Base-by-base conservation (phyloP, 2,113 vertebrate genomes). In the Talpa occidentalis region DNA sequence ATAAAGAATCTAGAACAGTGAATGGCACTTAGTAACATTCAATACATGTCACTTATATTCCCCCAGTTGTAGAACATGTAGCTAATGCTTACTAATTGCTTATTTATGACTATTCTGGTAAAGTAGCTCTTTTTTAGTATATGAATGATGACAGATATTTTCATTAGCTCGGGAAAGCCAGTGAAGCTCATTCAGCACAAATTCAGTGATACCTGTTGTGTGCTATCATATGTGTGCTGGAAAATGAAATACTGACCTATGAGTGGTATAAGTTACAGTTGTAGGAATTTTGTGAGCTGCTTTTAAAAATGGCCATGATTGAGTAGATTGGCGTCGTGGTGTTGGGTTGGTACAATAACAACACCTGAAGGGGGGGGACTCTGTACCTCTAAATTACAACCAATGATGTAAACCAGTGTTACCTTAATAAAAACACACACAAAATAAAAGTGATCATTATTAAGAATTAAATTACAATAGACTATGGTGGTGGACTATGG, bases 101-200 rank as follows among this genome's bases (percentile, higher is more conserved):
- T 86, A 37, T 44, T 76, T 40, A 52, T 74, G 44, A 88, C 35
- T 59, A 59, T 67, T 78, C 42, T 82, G 32, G 21, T 44, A 24
- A 87, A 4, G 69, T 5, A 74, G 59, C 95, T 6, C n/a, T 80
- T 88, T 89, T 59, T 47, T 67, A 76, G 32, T 93, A 77, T 87
- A 49, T 47, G 30, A 94, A 44, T 49, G n/a, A 40, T 42, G 54
- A 87, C 2, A 35, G 15, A 4, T 37, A 52, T 70, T 81, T 93
- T 92, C 40, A 73, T 54, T 77, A 49, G 19, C 64, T 59, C 8
- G 62, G 21, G 22, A 10, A 66, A 26, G 32, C 44, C 77, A 70
- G 0, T 21, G 47, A 60, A 86, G 37, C 21, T 74, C 16, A 82
- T 47, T 80, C 28, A 93, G 2, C 14, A 26, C 22, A 47, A 66